These are phyloP conservation scores for Neopipo cinnamomea DNA, from an alignment of 2,113 vertebrate genomes.

Conservation along the genomic window DNA sequence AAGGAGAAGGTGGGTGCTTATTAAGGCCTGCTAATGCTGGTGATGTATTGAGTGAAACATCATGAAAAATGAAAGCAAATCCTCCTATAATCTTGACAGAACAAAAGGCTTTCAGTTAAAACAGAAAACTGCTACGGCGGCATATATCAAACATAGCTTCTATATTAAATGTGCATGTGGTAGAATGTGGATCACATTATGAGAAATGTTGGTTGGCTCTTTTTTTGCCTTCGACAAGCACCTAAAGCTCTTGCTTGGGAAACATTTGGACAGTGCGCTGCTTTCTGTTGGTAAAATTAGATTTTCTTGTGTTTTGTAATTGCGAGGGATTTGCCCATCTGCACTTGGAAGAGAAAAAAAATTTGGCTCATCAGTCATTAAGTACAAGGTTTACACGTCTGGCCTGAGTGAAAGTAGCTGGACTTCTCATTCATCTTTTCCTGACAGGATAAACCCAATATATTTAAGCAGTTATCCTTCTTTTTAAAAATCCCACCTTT, in stretches of 20 bases:
- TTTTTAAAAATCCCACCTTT: conserved; percentile 35
- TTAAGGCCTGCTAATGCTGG: conserved; percentile 53
- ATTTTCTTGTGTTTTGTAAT: conserved; percentile 42
- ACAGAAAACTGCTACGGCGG: conserved; percentile 56
- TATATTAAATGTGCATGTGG: conserved; percentile 71
- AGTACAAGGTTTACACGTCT: conserved; percentile 63
- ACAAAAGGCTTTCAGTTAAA: conserved; percentile 78
- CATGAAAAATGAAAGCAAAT: conserved; percentile 72
- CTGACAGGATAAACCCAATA: conserved; percentile 15
- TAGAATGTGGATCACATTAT: conserved; percentile 74
- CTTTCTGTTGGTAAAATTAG: conserved; percentile 23
- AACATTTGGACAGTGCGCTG: not conserved
- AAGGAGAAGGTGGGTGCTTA: conserved; percentile 32
- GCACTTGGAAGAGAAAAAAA: conserved; percentile 47
- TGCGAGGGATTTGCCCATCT: conserved; percentile 30
- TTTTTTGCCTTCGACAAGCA: not conserved
- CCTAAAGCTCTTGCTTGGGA: conserved; percentile 43
- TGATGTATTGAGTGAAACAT: conserved; percentile 76
- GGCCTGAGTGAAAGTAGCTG: conserved; percentile 49
- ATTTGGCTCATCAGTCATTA: conserved; percentile 63
- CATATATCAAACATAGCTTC: conserved; percentile 75
- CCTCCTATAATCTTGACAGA: conserved; percentile 71
- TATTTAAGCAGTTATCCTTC: not conserved
- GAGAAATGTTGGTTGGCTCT: conserved; percentile 19
- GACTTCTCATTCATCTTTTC: conserved; percentile 33